A percentile compares a stretch with the other conserved stretches of the same genome.
Evolutionary conservation across 2,888 invertebrate genomes (phyloP).

Genomic region (Halictus ligatus): DNA sequence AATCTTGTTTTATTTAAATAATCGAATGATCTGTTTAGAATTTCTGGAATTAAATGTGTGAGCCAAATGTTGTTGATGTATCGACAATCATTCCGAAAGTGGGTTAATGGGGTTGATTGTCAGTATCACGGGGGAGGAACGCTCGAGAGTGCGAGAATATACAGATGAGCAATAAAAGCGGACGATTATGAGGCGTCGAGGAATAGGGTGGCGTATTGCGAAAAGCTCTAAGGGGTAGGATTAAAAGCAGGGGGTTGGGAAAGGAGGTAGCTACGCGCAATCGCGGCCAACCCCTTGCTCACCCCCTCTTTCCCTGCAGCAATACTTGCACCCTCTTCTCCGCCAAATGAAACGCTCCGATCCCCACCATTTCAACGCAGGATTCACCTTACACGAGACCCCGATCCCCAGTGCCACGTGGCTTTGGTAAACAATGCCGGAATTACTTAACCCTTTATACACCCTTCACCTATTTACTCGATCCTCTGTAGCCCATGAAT

Average conservation of each 20-base stretch:
- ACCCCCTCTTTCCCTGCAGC: conserved; percentile 34
- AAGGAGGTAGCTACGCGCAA: conserved; percentile 55
- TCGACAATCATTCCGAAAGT: background rate
- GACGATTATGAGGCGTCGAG: conserved; percentile 31
- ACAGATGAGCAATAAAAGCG: conserved; percentile 8
- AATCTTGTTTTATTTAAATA: background rate
- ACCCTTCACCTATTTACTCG: background rate
- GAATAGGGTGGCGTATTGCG: conserved; percentile 31
- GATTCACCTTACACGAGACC: conserved; percentile 53
- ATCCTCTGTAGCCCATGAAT: background rate
- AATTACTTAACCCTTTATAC: conserved; percentile 42
- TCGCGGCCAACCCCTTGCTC: conserved; percentile 52
- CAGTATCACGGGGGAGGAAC: conserved; percentile 29
- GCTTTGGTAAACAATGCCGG: conserved; percentile 73
- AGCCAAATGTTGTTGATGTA: background rate
- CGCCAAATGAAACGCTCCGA: conserved; percentile 45
- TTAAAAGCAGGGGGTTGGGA: conserved; percentile 4
- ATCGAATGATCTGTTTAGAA: background rate
- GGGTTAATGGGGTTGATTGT: conserved; percentile 49
- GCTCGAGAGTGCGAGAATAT: conserved; percentile 27
- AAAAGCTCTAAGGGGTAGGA: background rate
- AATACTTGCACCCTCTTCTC: conserved; percentile 40
- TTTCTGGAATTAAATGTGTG: background rate
- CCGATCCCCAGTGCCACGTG: conserved; percentile 70
- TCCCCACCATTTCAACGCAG: conserved; percentile 43